Conservation (phyloP, 2,888 invertebrate genomes). For the Cepaea hortensis region DNA sequence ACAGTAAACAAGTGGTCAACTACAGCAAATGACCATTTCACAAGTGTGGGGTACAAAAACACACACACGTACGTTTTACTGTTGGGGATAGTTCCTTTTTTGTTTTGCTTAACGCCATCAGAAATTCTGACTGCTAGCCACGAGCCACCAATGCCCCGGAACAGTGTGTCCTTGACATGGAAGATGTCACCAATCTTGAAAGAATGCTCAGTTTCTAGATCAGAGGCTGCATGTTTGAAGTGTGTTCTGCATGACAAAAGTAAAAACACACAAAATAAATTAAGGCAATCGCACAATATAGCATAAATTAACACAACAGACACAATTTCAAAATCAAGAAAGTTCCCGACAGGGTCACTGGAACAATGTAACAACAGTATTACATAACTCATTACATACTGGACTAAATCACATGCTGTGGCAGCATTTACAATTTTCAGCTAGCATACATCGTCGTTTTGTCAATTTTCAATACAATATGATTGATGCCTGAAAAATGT, state of each 20-base stretch:
- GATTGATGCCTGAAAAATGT: too few relatives aligned
- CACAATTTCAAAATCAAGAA: too few relatives aligned
- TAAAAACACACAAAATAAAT: neutral
- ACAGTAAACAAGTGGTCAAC: neutral
- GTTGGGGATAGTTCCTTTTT: constrained; percentile 96
- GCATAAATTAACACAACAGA: too few relatives aligned
- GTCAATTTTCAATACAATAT: too few relatives aligned
- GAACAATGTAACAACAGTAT: too few relatives aligned
- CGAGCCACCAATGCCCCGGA: constrained; percentile 96
- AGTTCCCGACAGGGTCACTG: too few relatives aligned
- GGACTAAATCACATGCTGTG: too few relatives aligned
- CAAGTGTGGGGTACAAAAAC: neutral
- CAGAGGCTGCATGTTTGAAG: constrained; percentile 92
- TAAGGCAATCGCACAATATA: too few relatives aligned
- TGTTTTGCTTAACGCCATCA: constrained; percentile 93
- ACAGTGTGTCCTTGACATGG: constrained; percentile 94
- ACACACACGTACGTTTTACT: constrained; percentile 76
- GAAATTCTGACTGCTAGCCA: constrained; percentile 96
- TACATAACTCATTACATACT: too few relatives aligned
- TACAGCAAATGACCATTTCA: neutral
- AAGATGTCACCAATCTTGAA: constrained; percentile 97
- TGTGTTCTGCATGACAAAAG: constrained; percentile 84
- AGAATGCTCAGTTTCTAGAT: constrained; percentile 89
- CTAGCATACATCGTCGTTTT: too few relatives aligned
- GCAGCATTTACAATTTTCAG: too few relatives aligned